A percentile compares a stretch with the other conserved stretches of the same genome.
phyloP scores from a whole-genome alignment of 2,113 vertebrate species.

The Vulpes vulpes region DNA sequence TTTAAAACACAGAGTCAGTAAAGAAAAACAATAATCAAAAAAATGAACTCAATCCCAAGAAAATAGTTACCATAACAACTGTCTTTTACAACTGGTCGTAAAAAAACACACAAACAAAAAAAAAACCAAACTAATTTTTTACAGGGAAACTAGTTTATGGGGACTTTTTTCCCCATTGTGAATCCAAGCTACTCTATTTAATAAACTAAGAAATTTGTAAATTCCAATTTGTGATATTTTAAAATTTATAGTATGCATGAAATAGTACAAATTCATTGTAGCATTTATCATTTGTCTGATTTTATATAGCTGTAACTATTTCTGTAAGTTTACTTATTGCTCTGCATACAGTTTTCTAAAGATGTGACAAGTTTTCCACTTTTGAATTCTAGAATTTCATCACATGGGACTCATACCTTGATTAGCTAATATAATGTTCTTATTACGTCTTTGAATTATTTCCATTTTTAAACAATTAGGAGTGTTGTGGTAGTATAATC shows the following conservation, averaged over 20 bases:
- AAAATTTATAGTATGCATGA: background rate
- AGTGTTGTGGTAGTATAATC: background rate
- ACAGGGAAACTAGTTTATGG: constrained; percentile 10
- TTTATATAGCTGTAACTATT: constrained; percentile 7
- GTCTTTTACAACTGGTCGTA: background rate
- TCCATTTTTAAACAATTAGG: background rate
- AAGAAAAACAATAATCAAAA: constrained; percentile 18
- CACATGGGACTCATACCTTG: background rate
- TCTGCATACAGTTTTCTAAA: constrained; percentile 5
- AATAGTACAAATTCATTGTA: background rate
- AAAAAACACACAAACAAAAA: background rate
- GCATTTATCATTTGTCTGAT: background rate
- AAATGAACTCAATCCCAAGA: background rate
- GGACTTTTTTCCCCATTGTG: background rate
- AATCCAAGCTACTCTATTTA: constrained; percentile 40
- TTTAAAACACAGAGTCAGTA: background rate
- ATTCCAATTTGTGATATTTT: background rate
- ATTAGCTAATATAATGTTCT: constrained; percentile 42
- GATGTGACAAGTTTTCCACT: background rate
- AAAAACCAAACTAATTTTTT: background rate
- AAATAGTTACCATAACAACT: constrained; percentile 36
- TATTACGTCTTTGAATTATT: background rate
- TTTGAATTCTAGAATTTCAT: constrained; percentile 9
- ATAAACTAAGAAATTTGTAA: constrained; percentile 35
- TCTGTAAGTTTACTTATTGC: background rate